Base-by-base conservation (phyloP, 2,113 vertebrate genomes). In the Gavialis gangeticus region DNA sequence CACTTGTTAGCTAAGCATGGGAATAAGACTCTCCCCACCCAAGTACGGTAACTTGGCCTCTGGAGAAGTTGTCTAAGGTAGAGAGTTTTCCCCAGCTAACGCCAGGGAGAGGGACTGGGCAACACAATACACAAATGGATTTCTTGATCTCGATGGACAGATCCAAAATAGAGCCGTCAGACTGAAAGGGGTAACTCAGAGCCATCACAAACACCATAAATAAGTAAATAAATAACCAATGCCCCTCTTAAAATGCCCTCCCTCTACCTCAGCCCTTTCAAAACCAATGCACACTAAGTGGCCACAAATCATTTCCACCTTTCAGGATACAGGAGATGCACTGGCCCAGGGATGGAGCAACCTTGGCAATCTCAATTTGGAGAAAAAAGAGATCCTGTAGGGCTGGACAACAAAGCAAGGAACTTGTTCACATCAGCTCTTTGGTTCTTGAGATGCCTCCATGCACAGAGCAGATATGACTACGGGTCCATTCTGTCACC, bases 41-140 rank as follows among this genome's bases (percentile, higher is more conserved):
- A 93, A 6, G 12, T 7, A 24, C 0, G 0, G 54, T 37, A 89
- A 4, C 63, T 15, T 28, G 10, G 82, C 6, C 66, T 34, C 34
- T 4, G 19, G 30, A 34, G 67, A n/a, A 62, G 12, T 11, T 71
- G 30, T 5, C 17, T 19, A 60, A 91, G 73, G 0, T 60, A 56
- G 21, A 89, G 37, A 89, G 11, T 4, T 10, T 5, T 46, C 25
- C 67, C 19, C 12, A 22, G 19, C 6, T 34, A 71, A 71, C 30
- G 19, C 30, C 58, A 69, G 69, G 30, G n/a, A 87, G n/a, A 77
- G 12, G 12, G 80, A 77, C 10, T 0, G 1, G 83, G 28, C 64
- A 37, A 30, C 66, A 69, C n/a, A 69, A 19, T 69, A 5, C 66
- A 69, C 6, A n/a, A 30, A 69, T 28, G 34, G 66, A 21, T 69